Evolutionary conservation across 2,888 invertebrate genomes (phyloP).

Genomic region (Nomada ruficornis): DNA sequence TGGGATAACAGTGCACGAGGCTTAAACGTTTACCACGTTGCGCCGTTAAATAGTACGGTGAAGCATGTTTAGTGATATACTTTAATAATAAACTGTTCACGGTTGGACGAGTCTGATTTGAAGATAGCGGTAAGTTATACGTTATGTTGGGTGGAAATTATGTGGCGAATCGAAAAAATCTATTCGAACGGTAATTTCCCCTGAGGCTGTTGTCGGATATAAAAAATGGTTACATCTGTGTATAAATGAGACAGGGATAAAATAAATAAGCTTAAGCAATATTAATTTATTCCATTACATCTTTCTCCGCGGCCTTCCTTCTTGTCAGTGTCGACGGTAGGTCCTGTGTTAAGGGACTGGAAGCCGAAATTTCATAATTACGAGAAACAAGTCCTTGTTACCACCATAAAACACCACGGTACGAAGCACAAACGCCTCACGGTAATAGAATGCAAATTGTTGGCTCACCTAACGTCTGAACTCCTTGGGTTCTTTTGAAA

Average conservation of each 20-base stretch:
- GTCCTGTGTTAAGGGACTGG: constrained; percentile 56
- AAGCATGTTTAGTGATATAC: background rate
- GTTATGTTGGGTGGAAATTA: background rate
- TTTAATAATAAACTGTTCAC: background rate
- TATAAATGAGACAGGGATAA: background rate
- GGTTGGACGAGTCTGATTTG: background rate
- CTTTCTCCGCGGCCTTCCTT: constrained; percentile 1
- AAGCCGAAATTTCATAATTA: constrained; percentile 72
- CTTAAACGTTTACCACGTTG: background rate
- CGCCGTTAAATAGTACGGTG: background rate
- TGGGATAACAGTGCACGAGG: background rate
- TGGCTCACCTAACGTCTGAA: constrained; percentile 77
- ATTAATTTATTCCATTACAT: constrained; percentile 46
- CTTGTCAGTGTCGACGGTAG: constrained; percentile 16
- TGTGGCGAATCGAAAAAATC: constrained; percentile 1
- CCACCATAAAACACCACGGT: constrained; percentile 58
- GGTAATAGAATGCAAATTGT: constrained; percentile 78
- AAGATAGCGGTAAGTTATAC: background rate
- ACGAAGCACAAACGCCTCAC: constrained; percentile 66
- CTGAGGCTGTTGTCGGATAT: too few relatives aligned
- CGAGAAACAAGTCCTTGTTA: constrained; percentile 71
- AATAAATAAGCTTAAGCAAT: constrained; percentile 20
- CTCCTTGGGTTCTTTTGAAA: constrained; percentile 71
- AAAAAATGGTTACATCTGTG: background rate
- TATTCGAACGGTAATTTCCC: constrained; percentile 39